Evolutionary conservation across 2,797 vertebrate genomes (phyloP).

Genomic region (Austrolebias charrua): DNA sequence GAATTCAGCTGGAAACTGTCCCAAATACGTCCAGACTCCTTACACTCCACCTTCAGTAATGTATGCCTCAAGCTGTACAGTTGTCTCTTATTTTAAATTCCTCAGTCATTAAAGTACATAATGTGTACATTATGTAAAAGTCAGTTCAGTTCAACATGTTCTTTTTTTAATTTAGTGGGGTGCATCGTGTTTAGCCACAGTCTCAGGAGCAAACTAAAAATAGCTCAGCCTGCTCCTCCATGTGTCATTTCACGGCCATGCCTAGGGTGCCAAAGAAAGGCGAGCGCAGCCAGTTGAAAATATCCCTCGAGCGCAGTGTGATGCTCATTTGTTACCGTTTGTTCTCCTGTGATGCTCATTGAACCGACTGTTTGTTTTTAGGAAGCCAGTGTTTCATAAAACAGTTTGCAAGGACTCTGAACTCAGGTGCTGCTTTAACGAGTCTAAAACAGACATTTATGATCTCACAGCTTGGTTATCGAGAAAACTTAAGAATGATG

Average conservation of each 20-base stretch:
- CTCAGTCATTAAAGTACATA: neutral
- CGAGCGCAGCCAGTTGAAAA: conserved; percentile 1
- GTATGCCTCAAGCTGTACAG: no score
- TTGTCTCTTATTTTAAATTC: neutral
- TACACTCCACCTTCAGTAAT: neutral
- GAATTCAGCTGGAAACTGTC: neutral
- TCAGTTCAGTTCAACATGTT: neutral
- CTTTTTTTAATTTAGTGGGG: neutral
- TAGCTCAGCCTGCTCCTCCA: neutral
- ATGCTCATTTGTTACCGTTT: neutral
- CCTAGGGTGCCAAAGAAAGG: neutral
- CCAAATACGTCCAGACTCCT: neutral
- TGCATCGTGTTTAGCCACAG: neutral
- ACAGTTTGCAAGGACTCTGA: neutral
- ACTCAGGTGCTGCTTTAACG: neutral
- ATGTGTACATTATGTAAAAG: neutral
- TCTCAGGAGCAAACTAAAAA: neutral
- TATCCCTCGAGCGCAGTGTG: neutral
- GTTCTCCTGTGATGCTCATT: neutral
- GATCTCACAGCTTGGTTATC: neutral
- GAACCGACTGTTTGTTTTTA: neutral
- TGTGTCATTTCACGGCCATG: conserved; percentile 1
- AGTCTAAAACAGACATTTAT: neutral
- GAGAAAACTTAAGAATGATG: neutral
- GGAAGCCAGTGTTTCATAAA: neutral